Evolutionary conservation across 2,113 vertebrate genomes (phyloP), one percentile per base, ranked within the genome.

Genomic region (Rutilus rutilus): DNA sequence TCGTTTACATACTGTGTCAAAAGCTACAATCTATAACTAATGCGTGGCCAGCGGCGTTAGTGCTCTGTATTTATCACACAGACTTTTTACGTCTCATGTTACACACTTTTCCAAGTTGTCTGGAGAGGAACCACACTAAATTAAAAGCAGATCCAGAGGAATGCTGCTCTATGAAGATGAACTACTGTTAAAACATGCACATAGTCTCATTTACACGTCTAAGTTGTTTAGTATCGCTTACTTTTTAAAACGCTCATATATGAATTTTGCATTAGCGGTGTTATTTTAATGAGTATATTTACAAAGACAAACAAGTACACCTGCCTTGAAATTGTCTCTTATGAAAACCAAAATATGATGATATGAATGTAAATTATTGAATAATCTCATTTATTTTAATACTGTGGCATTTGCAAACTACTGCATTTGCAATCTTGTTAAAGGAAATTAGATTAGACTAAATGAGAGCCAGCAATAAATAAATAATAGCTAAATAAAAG

Each of bases 1-100:
- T 71, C 15, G 76, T 91, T 92, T 92, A 90, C 89, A 88, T 87
- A 65, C 79, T 42, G 89, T 92, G 86, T 92, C 87, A 86, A 90
- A 91, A 93, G 94, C 94, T 93, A 93, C 93, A 90, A 86, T 83
- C 87, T 90, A 88, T 88, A 92, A 92, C 76, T 91, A 91, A 91
- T 91, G 90, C 85, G 59, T 90, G 91, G 91, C 93, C 92, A 83
- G 89, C 88, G 91, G 91, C 91, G 91, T 89, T 75, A 86, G 89
- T 92, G 93, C 92, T 90, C 90, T 90, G 90, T 90, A 73, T 89
- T 89, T 87, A 89, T 93, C 92, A 90, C 92, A 84, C 89, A 89
- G 89, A 86, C 88, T 93, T 92, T 93, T 90, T 86, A 87, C 85
- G 91, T 93, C 93, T 96, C 93, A 87, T 1, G 80, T 95, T 96